Percentiles rank a stretch among this genome's conserved stretches.
phyloP scores from a whole-genome alignment of 2,888 invertebrate genomes.

The Gibbula magus region DNA sequence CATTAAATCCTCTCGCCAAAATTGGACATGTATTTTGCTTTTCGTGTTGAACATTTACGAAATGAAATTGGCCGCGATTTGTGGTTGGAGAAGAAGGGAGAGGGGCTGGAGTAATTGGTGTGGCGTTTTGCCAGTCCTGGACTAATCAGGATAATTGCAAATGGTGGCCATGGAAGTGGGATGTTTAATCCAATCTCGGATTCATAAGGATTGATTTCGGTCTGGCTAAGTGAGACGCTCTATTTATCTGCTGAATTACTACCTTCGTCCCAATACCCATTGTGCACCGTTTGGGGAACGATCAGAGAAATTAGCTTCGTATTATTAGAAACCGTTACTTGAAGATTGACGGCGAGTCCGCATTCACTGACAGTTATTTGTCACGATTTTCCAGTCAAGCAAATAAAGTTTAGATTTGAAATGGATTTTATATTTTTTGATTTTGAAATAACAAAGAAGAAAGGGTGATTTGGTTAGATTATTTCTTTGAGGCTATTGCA shows the following conservation, averaged over 20 bases:
- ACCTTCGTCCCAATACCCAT: neutral
- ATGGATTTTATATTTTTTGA: too few relatives aligned
- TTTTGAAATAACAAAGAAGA: too few relatives aligned
- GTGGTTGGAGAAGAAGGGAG: conserved; percentile 4
- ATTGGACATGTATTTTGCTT: conserved; percentile 23
- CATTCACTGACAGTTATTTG: too few relatives aligned
- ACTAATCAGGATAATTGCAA: conserved; percentile 32
- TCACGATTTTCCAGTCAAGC: too few relatives aligned
- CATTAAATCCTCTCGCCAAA: conserved; percentile 15
- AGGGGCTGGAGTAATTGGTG: neutral
- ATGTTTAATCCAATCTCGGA: conserved; percentile 30
- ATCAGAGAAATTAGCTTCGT: conserved; percentile 20
- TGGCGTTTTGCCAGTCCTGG: conserved; percentile 3
- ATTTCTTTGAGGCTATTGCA: too few relatives aligned
- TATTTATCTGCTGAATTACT: conserved; percentile 35
- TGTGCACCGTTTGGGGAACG: conserved; percentile 14
- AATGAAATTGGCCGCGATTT: conserved; percentile 17
- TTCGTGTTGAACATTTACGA: conserved; percentile 17
- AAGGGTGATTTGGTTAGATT: too few relatives aligned
- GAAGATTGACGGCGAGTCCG: too few relatives aligned
- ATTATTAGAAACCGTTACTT: neutral
- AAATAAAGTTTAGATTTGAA: too few relatives aligned
- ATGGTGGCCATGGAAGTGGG: conserved; percentile 25
- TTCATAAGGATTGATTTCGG: conserved; percentile 29
- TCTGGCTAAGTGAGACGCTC: conserved; percentile 26